These are phyloP conservation scores for Phodopus roborovskii DNA, from an alignment of 2,113 vertebrate species.

Conservation along the genomic window DNA sequence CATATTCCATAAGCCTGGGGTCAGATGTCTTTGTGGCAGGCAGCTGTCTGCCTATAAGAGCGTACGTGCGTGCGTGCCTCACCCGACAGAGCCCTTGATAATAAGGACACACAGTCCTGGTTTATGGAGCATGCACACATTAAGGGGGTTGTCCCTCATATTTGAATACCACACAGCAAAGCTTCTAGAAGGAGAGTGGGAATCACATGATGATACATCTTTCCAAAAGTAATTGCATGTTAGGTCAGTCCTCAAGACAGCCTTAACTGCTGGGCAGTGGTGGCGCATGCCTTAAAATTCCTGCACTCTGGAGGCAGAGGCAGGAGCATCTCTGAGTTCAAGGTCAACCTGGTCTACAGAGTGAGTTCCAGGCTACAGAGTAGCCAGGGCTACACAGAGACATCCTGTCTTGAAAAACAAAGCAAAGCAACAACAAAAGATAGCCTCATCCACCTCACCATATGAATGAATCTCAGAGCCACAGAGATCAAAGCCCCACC, in stretches of 20 bases:
- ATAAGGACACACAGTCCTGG: fast-evolving
- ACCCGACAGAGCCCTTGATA: fast-evolving
- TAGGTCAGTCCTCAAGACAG: background rate
- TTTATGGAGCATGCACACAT: fast-evolving
- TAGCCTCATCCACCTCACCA: fast-evolving
- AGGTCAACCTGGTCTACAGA: background rate
- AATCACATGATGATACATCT: background rate
- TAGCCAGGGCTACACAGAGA: background rate
- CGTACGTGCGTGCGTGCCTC: background rate
- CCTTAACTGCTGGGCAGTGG: background rate
- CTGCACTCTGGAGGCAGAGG: background rate
- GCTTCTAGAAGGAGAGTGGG: background rate
- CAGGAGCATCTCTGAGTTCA: background rate
- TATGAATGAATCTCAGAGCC: background rate
- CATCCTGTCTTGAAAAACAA: background rate
- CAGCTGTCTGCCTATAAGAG: background rate
- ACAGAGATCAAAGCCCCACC: background rate
- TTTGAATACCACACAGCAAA: background rate
- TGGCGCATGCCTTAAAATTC: background rate
- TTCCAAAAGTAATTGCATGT: background rate
- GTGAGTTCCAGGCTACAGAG: background rate
- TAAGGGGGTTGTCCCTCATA: background rate
- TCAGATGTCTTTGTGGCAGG: background rate
- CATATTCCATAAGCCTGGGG: background rate
- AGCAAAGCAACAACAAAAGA: background rate